Percentiles rank a stretch among this genome's conserved stretches.
phyloP scores from a whole-genome alignment of 2,797 vertebrate genomes.

The Hydrolagus colliei region DNA sequence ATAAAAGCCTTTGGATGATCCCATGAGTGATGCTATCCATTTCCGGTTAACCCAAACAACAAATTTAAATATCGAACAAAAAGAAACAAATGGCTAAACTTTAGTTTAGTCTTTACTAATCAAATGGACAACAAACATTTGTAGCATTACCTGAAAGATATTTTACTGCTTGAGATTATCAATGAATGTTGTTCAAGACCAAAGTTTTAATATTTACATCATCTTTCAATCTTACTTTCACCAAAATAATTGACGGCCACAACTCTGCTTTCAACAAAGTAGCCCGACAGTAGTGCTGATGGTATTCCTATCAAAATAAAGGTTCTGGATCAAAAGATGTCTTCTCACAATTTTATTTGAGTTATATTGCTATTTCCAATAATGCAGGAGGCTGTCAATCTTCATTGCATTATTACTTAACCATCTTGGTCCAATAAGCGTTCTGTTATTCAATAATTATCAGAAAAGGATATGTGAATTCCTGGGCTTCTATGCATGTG shows the following conservation, averaged over 20 bases:
- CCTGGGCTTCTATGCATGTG: conserved; percentile 9
- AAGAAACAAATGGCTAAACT: background rate
- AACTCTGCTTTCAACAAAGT: conserved; percentile 6
- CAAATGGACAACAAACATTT: background rate
- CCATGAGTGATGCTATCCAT: background rate
- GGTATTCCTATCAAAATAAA: conserved; percentile 1
- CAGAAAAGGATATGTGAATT: background rate
- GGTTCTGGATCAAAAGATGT: background rate
- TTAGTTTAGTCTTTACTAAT: background rate
- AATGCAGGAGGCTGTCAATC: background rate
- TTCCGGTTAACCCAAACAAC: no score
- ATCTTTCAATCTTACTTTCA: background rate
- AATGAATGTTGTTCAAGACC: background rate
- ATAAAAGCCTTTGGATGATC: background rate
- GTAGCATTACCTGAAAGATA: background rate
- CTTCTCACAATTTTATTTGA: background rate
- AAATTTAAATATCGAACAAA: no score
- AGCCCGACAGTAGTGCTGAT: background rate
- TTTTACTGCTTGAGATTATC: background rate
- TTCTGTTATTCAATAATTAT: conserved; percentile 8
- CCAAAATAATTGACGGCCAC: background rate
- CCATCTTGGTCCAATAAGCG: background rate
- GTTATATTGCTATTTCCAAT: background rate
- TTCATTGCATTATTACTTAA: background rate
- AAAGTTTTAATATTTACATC: background rate